Base-by-base conservation (phyloP, 2,888 invertebrate genomes). In the Ischnus inquisitorius region DNA sequence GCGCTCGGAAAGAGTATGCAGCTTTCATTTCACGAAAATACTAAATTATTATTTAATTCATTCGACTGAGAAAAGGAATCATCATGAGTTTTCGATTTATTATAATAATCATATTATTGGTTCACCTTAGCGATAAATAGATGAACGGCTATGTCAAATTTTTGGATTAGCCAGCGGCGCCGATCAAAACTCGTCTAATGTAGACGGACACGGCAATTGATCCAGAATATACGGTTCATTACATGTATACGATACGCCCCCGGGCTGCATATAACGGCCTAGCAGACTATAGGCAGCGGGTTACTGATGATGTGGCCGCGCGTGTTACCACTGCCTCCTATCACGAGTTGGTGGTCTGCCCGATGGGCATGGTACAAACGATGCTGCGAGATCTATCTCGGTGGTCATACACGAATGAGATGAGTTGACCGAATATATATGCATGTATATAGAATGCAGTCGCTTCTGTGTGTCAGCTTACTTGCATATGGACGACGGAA, bases 341-440 rank as follows among this genome's bases (percentile, higher is more conserved):
- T 76, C 54, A 57, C 43, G 64, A 76, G 62, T 81, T 65, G 28
- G 65, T 60, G 54, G 28, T 69, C 60, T 22, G 46, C 43, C 34
- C 43, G 41, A 54, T 41, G 41, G 28, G 41, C 2, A 25, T 43
- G n/a, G 57, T 10, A 22, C n/a, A 25, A 60, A 43, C 28, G 71
- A 71, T 72, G 60, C 76, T 76, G 62, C 62, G 39, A 81, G 64
- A 68, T 64, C 22, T 43, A n/a, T 25, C 46, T 46, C 39, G 16
- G 60, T 60, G 8, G 12, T 12, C 0, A 5, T 28, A 25, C 28
- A n/a, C 60, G n/a, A 28, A 25, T 25, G 25, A 28, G 60, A 25
- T 1, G 34, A 28, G 28, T 28, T 25, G 41, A 25, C 48, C 12
- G 12, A 14, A 14, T 25, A 16, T 64, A 22, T 48, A 12, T 48